Evolutionary conservation across 2,797 vertebrate species (phyloP).

Genomic region (Amazona ochrocephala): DNA sequence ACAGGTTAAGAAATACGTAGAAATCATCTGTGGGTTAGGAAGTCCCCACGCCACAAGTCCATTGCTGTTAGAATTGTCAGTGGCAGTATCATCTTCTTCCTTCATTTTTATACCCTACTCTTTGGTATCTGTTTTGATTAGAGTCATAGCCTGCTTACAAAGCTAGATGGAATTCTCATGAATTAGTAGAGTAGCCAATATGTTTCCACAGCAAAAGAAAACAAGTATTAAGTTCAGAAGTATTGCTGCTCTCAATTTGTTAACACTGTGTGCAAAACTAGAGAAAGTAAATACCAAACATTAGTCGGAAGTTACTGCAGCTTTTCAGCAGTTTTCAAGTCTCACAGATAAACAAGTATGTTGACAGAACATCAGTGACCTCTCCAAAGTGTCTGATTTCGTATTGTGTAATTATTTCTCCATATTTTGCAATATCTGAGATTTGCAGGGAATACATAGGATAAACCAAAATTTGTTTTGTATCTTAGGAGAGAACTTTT

Average conservation of each 20-base stretch:
- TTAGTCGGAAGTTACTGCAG: background rate
- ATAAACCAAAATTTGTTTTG: background rate
- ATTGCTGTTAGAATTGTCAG: background rate
- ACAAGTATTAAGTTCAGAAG: background rate
- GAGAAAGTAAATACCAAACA: background rate
- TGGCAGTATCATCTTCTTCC: background rate
- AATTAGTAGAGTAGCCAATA: background rate
- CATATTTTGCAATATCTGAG: background rate
- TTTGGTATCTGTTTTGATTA: background rate
- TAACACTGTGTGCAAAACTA: background rate
- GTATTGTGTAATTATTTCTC: background rate
- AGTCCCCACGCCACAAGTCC: accelerated
- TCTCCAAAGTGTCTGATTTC: background rate
- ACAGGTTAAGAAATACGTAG: background rate
- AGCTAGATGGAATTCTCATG: background rate
- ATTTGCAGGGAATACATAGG: accelerated
- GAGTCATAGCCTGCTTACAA: background rate
- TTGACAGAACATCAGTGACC: background rate
- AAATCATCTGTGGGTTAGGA: background rate
- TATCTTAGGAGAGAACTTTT: background rate
- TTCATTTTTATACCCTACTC: background rate
- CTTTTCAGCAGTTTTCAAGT: background rate
- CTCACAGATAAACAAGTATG: accelerated
- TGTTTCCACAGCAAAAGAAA: background rate
- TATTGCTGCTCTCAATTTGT: background rate